phyloP scores from a whole-genome alignment of 1,140 invertebrate genomes.

The Maniola jurtina region DNA sequence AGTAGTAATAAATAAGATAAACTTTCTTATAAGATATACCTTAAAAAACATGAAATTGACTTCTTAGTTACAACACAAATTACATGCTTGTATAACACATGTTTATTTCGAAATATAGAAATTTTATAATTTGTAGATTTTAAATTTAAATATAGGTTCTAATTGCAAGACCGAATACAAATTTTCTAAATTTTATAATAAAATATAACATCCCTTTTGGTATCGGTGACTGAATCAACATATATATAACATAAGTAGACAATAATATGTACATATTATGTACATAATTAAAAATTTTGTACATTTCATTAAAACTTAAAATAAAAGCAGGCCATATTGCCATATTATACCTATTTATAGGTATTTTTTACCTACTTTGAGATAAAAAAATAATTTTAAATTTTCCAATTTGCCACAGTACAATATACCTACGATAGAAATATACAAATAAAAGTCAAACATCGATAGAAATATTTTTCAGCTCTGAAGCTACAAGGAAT shows the following conservation, averaged over 20 bases:
- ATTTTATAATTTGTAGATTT: background rate
- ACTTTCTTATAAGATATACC: constrained; percentile 51
- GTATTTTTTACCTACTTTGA: background rate
- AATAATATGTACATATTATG: constrained; percentile 10
- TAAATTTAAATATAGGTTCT: constrained; percentile 11
- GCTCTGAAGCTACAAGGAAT: constrained; percentile 9
- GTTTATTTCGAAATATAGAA: constrained; percentile 18
- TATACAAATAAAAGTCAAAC: background rate
- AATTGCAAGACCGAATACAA: constrained; percentile 21
- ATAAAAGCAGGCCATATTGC: constrained; percentile 8
- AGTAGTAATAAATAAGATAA: constrained; percentile 39
- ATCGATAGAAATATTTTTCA: background rate
- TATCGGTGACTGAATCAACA: constrained; percentile 21
- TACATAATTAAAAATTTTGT: constrained; percentile 6
- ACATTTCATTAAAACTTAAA: constrained; percentile 11
- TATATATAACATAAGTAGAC: constrained; percentile 6
- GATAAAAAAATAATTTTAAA: background rate
- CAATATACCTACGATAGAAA: constrained; percentile 1
- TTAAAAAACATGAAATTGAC: constrained; percentile 71
- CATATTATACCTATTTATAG: background rate
- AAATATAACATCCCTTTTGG: constrained; percentile 14
- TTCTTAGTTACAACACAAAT: constrained; percentile 55
- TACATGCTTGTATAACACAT: constrained; percentile 53
- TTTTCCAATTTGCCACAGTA: background rate
- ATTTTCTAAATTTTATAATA: constrained; percentile 10